Percentiles rank a stretch among this genome's conserved stretches.
These are phyloP conservation scores for Drosophila malerkotliana DNA, from an alignment of 1,140 invertebrate species.

Conservation along the genomic window DNA sequence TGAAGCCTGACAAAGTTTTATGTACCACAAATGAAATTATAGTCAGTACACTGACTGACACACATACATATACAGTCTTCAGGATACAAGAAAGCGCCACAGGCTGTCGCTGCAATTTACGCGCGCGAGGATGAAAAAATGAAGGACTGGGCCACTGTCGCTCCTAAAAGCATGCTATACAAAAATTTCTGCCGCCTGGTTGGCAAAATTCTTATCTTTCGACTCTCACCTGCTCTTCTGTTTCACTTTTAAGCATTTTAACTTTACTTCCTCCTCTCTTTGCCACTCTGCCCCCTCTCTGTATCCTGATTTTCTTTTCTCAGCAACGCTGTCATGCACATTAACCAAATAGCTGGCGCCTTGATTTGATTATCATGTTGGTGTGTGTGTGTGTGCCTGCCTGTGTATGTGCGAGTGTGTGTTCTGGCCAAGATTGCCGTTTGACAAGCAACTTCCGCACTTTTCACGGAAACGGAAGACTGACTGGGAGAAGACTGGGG, in stretches of 20 bases:
- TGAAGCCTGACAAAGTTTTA: constrained; percentile 76
- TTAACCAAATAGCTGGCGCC: constrained; percentile 82
- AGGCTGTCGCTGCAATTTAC: constrained; percentile 76
- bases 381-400: constrained; percentile 14
- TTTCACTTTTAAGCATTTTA: constrained; percentile 67
- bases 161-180: constrained; percentile 74
- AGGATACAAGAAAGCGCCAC: constrained; percentile 26
- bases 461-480: constrained; percentile 28
- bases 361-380: constrained; percentile 80
- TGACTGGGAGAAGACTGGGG: background rate
- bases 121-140: constrained; percentile 45
- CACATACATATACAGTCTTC: constrained; percentile 12
- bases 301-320: constrained; percentile 20
- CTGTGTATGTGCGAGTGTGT: constrained; percentile 10
- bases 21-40: constrained; percentile 82
- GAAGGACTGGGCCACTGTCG: constrained; percentile 28
- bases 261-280: constrained; percentile 27
- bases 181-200: background rate
- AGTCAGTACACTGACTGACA: constrained; percentile 47
- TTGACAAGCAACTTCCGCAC: constrained; percentile 76
- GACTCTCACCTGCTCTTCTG: constrained; percentile 71
- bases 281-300: constrained; percentile 8
- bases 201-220: constrained; percentile 57
- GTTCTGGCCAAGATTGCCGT: constrained; percentile 50
- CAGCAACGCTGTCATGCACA: constrained; percentile 68